Percentiles rank a stretch among this genome's conserved stretches.
These are phyloP conservation scores for Cataglyphis cursor DNA, from an alignment of 2,888 invertebrate species.

Conservation along the genomic window DNA sequence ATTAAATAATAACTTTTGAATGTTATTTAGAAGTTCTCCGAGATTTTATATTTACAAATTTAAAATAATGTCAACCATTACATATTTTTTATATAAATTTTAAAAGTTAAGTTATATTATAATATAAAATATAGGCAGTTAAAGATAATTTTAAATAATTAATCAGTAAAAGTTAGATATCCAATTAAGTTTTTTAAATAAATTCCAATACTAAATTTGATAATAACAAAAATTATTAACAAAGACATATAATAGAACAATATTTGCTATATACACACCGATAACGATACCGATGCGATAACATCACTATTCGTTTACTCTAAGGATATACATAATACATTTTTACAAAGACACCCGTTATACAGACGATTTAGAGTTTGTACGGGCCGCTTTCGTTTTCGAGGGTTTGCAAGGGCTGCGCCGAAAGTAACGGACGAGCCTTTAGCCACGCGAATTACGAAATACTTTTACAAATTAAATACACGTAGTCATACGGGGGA, in stretches of 20 bases:
- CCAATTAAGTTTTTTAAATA: not conserved
- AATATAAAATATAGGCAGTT: not conserved
- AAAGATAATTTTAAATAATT: constrained; percentile 1
- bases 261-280: not conserved
- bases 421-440: constrained; percentile 76
- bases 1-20: not conserved
- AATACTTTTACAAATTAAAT: constrained; percentile 85
- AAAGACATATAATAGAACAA: not conserved
- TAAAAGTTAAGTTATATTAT: not conserved
- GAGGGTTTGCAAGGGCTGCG: constrained; percentile 69
- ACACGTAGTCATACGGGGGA: constrained; percentile 77
- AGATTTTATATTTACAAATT: constrained; percentile 3
- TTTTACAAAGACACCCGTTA: constrained; percentile 69
- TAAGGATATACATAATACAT: constrained; percentile 5
- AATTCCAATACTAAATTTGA: not conserved
- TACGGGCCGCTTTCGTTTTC: constrained; percentile 65
- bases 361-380: constrained; percentile 65
- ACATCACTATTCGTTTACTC: not conserved
- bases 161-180: not conserved
- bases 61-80: not conserved
- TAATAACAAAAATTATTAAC: not conserved
- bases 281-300: not conserved
- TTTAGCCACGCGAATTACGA: constrained; percentile 82
- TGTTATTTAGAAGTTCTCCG: not conserved
- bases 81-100: not conserved